A percentile compares a stretch with the other conserved stretches of the same genome.
Conservation (phyloP, 1,140 invertebrate species). For the Drosophila ananassae region DNA sequence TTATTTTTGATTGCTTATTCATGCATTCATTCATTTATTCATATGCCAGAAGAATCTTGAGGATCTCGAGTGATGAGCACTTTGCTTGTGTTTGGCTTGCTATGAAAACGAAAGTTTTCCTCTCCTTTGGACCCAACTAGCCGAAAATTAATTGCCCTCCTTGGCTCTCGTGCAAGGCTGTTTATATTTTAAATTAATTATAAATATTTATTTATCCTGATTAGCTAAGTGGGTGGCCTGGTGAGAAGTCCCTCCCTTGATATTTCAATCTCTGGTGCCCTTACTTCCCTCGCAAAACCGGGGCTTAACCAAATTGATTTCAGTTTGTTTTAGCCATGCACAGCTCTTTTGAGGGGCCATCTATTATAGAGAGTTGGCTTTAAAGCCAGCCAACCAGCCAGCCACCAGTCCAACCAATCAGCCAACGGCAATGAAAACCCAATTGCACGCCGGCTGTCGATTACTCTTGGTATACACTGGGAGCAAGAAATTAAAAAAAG, state of each 20-base stretch:
- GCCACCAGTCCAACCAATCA: slow-evolving; percentile 15
- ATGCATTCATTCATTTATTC: slow-evolving; percentile 80
- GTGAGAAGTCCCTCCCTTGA: background rate
- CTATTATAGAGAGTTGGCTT: slow-evolving; percentile 72
- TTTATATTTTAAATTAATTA: slow-evolving; percentile 83
- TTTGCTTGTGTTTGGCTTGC: slow-evolving; percentile 52
- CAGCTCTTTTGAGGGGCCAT: slow-evolving; percentile 45
- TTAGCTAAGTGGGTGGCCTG: slow-evolving; percentile 57
- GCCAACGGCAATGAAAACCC: slow-evolving; percentile 41
- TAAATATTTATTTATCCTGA: slow-evolving; percentile 83
- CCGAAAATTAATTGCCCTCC: slow-evolving; percentile 71
- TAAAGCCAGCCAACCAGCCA: slow-evolving; percentile 43
- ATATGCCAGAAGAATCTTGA: slow-evolving; percentile 56
- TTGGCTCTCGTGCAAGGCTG: slow-evolving; percentile 40
- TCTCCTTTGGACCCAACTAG: slow-evolving; percentile 18
- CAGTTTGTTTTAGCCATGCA: slow-evolving; percentile 71
- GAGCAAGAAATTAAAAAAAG: background rate
- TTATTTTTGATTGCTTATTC: slow-evolving; percentile 80
- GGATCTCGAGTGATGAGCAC: slow-evolving; percentile 24
- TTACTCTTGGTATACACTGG: slow-evolving; percentile 52
- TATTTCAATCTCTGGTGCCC: background rate
- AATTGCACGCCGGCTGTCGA: slow-evolving; percentile 45
- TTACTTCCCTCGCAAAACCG: background rate
- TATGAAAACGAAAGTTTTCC: slow-evolving; percentile 59
- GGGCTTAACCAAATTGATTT: slow-evolving; percentile 78